Evolutionary conservation across 2,797 vertebrate species (phyloP).

Genomic region (Buceros bicornis): DNA sequence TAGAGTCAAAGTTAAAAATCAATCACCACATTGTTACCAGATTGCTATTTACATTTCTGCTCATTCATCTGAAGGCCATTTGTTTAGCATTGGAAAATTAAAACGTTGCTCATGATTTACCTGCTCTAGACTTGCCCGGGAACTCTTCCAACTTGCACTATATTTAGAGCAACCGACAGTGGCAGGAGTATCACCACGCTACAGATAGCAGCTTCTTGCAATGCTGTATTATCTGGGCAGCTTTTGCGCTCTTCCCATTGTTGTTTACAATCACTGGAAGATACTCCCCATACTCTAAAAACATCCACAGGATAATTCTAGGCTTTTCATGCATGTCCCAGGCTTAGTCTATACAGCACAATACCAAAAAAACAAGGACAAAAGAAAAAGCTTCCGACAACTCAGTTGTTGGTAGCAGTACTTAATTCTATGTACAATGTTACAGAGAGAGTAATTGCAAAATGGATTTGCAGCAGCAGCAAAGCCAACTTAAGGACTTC

Average conservation of each 20-base stretch:
- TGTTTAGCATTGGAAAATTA: not conserved
- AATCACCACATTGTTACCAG: constrained; percentile 1
- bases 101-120: not conserved
- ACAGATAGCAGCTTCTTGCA: not conserved
- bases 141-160: not conserved
- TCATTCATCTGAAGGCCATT: not conserved
- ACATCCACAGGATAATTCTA: not conserved
- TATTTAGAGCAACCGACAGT: not conserved
- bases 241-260: not conserved
- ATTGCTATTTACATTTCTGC: not conserved
- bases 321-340: not conserved
- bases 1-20: not conserved
- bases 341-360: not conserved
- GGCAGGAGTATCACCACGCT: not conserved
- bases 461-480: not conserved
- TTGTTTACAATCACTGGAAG: not conserved
- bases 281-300: not conserved
- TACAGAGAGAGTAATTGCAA: not conserved
- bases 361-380: not conserved
- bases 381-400: not conserved
- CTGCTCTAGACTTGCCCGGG: not conserved
- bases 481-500: not conserved
- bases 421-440: not conserved
- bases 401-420: not conserved
- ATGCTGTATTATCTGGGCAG: not conserved